Conservation (phyloP, 2,888 invertebrate species). For the Neelides folsomi region DNA sequence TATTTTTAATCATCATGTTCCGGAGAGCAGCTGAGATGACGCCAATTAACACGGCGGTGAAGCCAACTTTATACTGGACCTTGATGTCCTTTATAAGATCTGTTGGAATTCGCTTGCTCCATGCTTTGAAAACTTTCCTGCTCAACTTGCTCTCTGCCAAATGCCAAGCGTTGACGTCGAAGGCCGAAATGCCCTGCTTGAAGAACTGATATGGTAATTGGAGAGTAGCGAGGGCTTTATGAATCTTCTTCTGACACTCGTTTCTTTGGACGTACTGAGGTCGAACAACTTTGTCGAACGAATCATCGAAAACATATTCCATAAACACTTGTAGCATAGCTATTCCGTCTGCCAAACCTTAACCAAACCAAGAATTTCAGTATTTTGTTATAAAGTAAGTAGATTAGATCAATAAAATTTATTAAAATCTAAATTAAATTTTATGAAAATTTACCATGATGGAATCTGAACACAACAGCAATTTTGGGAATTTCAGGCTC, state of each 20-base stretch:
- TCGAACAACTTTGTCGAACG: conserved; percentile 21
- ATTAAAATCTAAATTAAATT: too few species aligned
- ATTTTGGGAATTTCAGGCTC: conserved; percentile 10
- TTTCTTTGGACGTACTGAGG: conserved; percentile 18
- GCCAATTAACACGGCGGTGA: conserved; percentile 27
- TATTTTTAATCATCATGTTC: conserved; percentile 25
- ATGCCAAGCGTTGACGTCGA: conserved; percentile 29
- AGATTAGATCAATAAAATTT: too few species aligned
- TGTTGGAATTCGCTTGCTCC: conserved; percentile 24
- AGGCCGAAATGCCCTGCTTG: conserved; percentile 24
- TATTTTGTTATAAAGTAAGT: too few species aligned
- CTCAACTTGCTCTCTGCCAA: conserved; percentile 21
- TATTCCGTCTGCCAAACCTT: conserved; percentile 26
- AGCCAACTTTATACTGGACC: conserved; percentile 18
- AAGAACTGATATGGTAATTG: conserved; percentile 29
- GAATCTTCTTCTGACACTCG: conserved; percentile 14
- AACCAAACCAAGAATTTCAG: too few species aligned
- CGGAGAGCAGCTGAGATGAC: conserved; percentile 23
- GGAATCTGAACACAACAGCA: conserved; percentile 9
- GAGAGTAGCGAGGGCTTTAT: conserved; percentile 15
- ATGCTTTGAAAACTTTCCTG: conserved; percentile 23
- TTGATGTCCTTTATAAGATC: conserved; percentile 24
- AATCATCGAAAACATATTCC: conserved; percentile 26
- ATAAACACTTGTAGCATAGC: conserved; percentile 25
- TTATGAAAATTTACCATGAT: conserved; percentile 14